Evolutionary conservation across 2,888 invertebrate genomes (phyloP).

Genomic region (Zootermopsis nevadensis): DNA sequence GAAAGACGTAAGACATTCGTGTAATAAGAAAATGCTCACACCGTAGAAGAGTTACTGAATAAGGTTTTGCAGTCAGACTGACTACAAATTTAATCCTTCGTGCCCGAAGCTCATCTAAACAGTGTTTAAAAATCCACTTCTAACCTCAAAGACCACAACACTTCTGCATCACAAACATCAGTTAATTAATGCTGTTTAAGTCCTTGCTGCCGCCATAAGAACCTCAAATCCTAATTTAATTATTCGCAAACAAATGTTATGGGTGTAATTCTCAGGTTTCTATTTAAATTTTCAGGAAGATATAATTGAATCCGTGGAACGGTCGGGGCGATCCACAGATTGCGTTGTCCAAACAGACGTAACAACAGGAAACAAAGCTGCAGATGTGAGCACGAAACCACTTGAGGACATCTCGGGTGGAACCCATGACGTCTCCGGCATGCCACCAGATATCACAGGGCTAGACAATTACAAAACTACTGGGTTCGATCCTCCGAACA

Average conservation of each 20-base stretch:
- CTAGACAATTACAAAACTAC: not conserved
- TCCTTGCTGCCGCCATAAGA: too few relatives aligned
- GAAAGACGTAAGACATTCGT: slow-evolving; percentile 48
- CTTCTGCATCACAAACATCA: too few relatives aligned
- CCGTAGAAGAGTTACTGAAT: too few relatives aligned
- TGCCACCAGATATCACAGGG: not conserved
- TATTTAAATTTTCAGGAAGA: slow-evolving; percentile 18
- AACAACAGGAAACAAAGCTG: not conserved
- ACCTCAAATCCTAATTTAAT: too few relatives aligned
- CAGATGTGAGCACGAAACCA: not conserved
- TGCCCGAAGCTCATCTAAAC: too few relatives aligned
- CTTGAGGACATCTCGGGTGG: not conserved
- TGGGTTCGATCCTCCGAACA: not conserved
- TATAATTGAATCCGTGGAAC: not conserved
- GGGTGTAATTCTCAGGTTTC: too few relatives aligned
- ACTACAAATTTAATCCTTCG: too few relatives aligned
- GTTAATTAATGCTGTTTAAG: too few relatives aligned
- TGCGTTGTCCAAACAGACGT: slow-evolving; percentile 6
- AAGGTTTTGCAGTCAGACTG: too few relatives aligned
- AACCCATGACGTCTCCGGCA: not conserved
- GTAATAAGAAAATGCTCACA: too few relatives aligned
- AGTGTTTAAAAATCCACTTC: too few relatives aligned
- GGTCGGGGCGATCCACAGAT: not conserved
- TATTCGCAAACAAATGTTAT: not conserved
- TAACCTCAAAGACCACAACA: too few relatives aligned